A percentile compares a stretch with the other conserved stretches of the same genome.
Evolutionary conservation across 2,888 invertebrate genomes (phyloP).

Genomic region (Netelia melanura): DNA sequence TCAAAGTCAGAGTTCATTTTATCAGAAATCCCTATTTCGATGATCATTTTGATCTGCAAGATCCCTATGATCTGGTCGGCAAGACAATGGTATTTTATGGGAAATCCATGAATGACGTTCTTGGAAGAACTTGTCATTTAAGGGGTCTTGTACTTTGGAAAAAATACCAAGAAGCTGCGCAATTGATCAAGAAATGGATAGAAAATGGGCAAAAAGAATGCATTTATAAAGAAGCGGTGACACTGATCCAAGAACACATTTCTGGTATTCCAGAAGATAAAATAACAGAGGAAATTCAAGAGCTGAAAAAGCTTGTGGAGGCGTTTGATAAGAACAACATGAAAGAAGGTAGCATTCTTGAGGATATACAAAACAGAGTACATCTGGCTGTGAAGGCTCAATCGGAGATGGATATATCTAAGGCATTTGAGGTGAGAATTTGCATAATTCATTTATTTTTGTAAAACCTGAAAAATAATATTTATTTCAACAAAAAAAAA

Average conservation of each 20-base stretch:
- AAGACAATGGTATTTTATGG: conserved; percentile 92
- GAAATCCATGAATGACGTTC: conserved; percentile 84
- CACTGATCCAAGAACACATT: conserved; percentile 82
- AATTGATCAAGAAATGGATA: conserved; percentile 79
- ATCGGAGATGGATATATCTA: conserved; percentile 87
- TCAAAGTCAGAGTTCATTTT: conserved; percentile 91
- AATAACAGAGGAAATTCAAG: conserved; percentile 81
- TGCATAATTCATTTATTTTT: conserved; percentile 29
- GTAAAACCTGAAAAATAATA: not conserved
- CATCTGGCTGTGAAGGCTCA: conserved; percentile 86
- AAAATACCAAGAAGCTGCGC: conserved; percentile 87
- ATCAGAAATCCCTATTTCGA: conserved; percentile 94
- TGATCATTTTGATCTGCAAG: conserved; percentile 94
- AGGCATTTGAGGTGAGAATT: conserved; percentile 86
- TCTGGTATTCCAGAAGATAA: conserved; percentile 78
- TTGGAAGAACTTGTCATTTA: conserved; percentile 87
- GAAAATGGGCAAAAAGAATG: conserved; percentile 68
- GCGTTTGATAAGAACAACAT: conserved; percentile 71
- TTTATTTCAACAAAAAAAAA: not conserved
- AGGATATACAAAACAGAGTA: conserved; percentile 85
- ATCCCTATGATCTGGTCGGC: conserved; percentile 90
- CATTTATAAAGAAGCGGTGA: conserved; percentile 84
- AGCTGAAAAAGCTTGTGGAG: conserved; percentile 79
- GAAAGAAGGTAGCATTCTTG: conserved; percentile 82
- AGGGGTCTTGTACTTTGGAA: conserved; percentile 89